A percentile compares a stretch with the other conserved stretches of the same genome.
phyloP scores from a whole-genome alignment of 2,888 invertebrate genomes.

The Temnothorax ravouxi region DNA sequence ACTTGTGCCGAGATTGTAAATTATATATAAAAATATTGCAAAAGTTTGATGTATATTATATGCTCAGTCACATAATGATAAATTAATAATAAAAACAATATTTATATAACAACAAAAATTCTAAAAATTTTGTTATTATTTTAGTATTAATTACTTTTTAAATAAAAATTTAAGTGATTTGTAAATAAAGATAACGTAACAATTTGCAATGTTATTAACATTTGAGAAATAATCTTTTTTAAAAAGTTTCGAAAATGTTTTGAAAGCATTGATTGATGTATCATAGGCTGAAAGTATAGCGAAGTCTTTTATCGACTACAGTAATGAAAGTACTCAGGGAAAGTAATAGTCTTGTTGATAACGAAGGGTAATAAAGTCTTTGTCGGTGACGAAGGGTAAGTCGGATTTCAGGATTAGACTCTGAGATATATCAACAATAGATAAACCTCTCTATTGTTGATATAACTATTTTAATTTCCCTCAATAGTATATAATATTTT shows the following conservation, averaged over 20 bases:
- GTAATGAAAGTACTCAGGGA: background rate
- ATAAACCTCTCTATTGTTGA: background rate
- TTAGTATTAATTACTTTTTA: background rate
- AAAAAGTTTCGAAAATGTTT: background rate
- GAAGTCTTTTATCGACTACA: constrained; percentile 14
- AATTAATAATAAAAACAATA: constrained; percentile 63
- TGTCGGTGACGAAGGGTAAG: background rate
- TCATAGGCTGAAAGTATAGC: background rate
- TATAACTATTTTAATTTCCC: background rate
- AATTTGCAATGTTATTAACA: background rate
- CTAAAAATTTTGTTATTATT: background rate
- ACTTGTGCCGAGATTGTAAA: constrained; percentile 54
- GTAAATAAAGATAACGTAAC: background rate
- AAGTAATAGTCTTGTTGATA: background rate
- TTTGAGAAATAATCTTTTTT: background rate
- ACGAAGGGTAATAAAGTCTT: background rate
- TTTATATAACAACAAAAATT: constrained; percentile 28
- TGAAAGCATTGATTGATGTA: background rate
- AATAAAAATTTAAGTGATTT: background rate
- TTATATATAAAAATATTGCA: constrained; percentile 56
- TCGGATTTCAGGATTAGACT: background rate
- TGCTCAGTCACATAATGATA: constrained; percentile 60
- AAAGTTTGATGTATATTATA: constrained; percentile 40
- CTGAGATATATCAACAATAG: background rate
- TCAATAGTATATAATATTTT: background rate